Evolutionary conservation across 2,113 vertebrate species (phyloP), one percentile per base, ranked within the genome.

Genomic region (Anolis carolinensis): DNA sequence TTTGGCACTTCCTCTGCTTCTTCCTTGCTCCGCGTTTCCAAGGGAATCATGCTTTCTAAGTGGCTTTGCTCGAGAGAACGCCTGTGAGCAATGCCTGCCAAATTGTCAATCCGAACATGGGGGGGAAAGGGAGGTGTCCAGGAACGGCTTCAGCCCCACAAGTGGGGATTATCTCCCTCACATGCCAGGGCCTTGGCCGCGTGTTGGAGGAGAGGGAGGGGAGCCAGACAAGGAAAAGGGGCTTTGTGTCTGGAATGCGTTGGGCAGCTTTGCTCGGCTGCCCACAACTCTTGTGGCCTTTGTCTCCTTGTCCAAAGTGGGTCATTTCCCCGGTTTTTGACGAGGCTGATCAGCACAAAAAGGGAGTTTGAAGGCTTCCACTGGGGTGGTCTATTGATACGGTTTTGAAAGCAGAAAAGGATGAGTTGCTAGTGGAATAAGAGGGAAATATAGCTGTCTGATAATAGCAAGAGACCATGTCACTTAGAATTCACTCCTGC

Each of bases 111-210:
- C 59, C 25, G 7, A 27, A 30, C 21, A 2, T 5, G 7, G 7
- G 34, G 7, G 21, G 48, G 1, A 18, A 7, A 44, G 1, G 55
- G 72, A 34, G 67, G 67, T 32, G 50, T 55, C 68, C 48, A 36
- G 23, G 25, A 27, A 30, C 13, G 44, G 36, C 52, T 39, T 65
- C 55, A 75, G 71, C 44, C 77, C 85, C 79, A 75, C 71, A 67
- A 81, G 32, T 81, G 59, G 62, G 85, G 85, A 86, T 81, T 81
- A 86, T 59, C 71, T 81, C 71, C 25, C 59, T 86, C 85, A 81
- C 85, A 86, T 75, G 85, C 44, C 48, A 13, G 70, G 59, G 59
- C 59, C 85, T 81, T 81, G 71, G 79, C 59, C 3, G 59, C 71
- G 67, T 36, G 71, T 75, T 65, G 62, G 71, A 39, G 50, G 44